Evolutionary conservation across 2,797 vertebrate species (phyloP), one percentile per base, ranked within the genome.

Genomic region (Hydrolagus colliei): DNA sequence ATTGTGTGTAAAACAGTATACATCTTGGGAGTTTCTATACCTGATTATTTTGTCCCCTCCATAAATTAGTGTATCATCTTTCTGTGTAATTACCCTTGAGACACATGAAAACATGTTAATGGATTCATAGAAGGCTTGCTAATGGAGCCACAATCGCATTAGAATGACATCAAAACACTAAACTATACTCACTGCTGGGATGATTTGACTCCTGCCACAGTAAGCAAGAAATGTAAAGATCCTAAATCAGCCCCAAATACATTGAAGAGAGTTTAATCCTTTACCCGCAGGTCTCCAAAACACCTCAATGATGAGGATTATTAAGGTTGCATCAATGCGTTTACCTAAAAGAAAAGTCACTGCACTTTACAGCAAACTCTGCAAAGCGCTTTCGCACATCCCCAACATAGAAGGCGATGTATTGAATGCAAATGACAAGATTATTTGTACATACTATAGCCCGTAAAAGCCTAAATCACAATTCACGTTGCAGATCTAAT

Each of bases 1-100:
- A 20, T 16, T 22, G 27, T 74, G 27, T 11, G 13, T 74, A n/a
- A 77, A 74, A 35, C 73, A 77, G 75, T 11, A 61, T 77, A 16
- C 10, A n/a, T 61, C 18, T 9, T 1, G 84, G 72, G 85, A 27
- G 32, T 71, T 87, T 85, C 0, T 13, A 2, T 72, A 16, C 0
- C 18, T 86, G 16, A 72, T 73, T 32, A 85, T 0, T 86, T 78
- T 63, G 52, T 7, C 0, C 1, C 86, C 52, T 86, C 75, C 1
- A 68, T 13, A 87, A 87, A 87, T 74, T 0, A 88, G 78, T 0
- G 0, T 11, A 72, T 71, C 9, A 76, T 78, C 68, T 85, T 88
- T 71, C 8, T 86, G 74, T n/a, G 10, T n/a, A 77, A 77, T 88
- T 86, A 13, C 74, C 75, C 59, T 73, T 73, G 88, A 22, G 85